These are phyloP conservation scores for Trisateles emortualis DNA, from an alignment of 2,888 invertebrate genomes.

Conservation along the genomic window DNA sequence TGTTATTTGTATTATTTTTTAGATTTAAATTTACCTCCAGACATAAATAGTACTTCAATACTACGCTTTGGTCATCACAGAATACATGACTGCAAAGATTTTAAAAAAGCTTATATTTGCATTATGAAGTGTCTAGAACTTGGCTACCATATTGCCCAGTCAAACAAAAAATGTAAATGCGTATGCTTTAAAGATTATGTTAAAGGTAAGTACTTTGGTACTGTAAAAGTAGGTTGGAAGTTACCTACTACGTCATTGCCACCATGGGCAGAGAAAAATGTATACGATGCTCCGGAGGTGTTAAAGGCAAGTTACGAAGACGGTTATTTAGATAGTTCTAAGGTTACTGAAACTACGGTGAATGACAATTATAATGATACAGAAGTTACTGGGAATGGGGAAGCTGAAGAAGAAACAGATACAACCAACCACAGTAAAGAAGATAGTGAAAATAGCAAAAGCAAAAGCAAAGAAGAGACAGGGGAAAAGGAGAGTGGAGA, in stretches of 20 bases:
- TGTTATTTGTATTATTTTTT: background rate
- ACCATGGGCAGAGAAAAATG: conserved; percentile 52
- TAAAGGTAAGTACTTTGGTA: conserved; percentile 45
- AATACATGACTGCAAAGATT: conserved; percentile 61
- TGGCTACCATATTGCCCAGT: conserved; percentile 63
- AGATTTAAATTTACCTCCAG: conserved; percentile 9
- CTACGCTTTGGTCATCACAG: conserved; percentile 73
- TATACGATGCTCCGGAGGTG: background rate
- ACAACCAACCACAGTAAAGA: background rate
- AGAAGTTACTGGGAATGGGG: background rate
- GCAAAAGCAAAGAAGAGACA: background rate
- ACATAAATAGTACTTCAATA: conserved; percentile 35
- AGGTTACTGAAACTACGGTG: background rate
- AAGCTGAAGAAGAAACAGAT: background rate
- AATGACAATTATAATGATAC: background rate
- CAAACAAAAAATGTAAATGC: conserved; percentile 67
- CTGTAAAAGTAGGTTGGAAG: conserved; percentile 52
- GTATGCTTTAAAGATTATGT: conserved; percentile 60
- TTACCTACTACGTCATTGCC: conserved; percentile 66
- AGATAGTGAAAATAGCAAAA: background rate
- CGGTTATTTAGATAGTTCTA: background rate
- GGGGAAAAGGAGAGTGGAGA: background rate
- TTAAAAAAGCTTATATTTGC: conserved; percentile 64
- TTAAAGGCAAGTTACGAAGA: background rate
- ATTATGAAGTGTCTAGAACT: conserved; percentile 66